Evolutionary conservation across 2,888 invertebrate genomes (phyloP).

Genomic region (Ctenicera cuprea): DNA sequence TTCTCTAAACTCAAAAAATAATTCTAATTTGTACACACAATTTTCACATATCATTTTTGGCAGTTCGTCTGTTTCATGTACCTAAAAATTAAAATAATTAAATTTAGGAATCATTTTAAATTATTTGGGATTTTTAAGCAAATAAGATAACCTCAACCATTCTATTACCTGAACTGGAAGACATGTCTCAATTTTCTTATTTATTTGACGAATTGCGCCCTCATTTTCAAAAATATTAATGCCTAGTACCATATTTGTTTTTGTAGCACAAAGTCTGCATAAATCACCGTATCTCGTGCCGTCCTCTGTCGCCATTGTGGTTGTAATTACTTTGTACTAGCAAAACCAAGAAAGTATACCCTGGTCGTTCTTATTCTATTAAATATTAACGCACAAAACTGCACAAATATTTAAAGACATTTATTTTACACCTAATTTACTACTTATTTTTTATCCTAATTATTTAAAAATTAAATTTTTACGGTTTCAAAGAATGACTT

Average conservation of each 20-base stretch:
- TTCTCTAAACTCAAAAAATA: conserved; percentile 76
- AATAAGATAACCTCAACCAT: not conserved
- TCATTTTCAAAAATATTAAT: conserved; percentile 71
- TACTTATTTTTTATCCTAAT: not conserved
- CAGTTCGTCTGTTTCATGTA: conserved; percentile 75
- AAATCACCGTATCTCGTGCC: conserved; percentile 67
- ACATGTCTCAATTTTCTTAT: conserved; percentile 76
- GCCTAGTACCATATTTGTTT: conserved; percentile 67
- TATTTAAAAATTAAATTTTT: not conserved
- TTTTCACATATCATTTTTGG: conserved; percentile 78
- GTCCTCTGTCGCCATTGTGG: conserved; percentile 64
- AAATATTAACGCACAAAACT: not conserved
- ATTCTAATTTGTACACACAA: conserved; percentile 76
- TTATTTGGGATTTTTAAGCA: not conserved
- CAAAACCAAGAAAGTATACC: conserved; percentile 19
- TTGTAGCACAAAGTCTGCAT: conserved; percentile 70
- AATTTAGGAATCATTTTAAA: not conserved
- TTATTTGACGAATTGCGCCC: conserved; percentile 74
- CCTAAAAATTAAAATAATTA: conserved; percentile 68
- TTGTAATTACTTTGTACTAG: conserved; percentile 16
- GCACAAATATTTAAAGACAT: not conserved
- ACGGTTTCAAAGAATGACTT: conserved; percentile 1
- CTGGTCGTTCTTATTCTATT: not conserved
- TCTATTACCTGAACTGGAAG: conserved; percentile 75
- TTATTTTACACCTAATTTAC: not conserved